Evolutionary conservation across 1,140 invertebrate genomes (phyloP).

Genomic region (Dendroctonus ponderosae): DNA sequence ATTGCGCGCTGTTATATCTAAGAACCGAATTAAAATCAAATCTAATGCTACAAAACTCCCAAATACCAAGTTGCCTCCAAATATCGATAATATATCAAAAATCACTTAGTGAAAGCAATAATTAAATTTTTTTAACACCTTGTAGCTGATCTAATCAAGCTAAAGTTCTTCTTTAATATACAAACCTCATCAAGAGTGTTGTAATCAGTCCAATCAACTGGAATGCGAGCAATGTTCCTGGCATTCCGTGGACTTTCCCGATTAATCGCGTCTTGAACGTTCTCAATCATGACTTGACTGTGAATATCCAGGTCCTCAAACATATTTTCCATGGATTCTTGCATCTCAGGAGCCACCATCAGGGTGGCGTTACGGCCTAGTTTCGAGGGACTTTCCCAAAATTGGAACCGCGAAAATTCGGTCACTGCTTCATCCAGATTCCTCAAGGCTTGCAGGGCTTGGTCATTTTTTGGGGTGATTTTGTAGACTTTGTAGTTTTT

Average conservation of each 20-base stretch:
- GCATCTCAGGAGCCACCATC: slow-evolving; percentile 46
- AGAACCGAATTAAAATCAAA: too few species aligned
- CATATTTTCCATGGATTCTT: slow-evolving; percentile 36
- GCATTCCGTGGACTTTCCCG: slow-evolving; percentile 29
- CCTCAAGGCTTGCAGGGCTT: slow-evolving; percentile 31
- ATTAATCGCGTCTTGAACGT: slow-evolving; percentile 48
- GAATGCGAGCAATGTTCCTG: not conserved
- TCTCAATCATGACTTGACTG: slow-evolving; percentile 44
- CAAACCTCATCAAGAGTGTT: slow-evolving; percentile 34
- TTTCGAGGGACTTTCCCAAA: slow-evolving; percentile 35
- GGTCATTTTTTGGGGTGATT: slow-evolving; percentile 34
- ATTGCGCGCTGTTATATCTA: too few species aligned
- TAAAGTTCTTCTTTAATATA: not conserved
- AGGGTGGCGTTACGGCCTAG: slow-evolving; percentile 41
- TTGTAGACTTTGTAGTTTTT: slow-evolving; percentile 40
- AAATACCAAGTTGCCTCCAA: too few species aligned
- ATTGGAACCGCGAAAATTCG: slow-evolving; percentile 31
- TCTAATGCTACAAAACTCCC: too few species aligned
- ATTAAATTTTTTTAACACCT: too few species aligned
- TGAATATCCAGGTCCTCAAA: slow-evolving; percentile 33
- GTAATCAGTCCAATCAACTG: slow-evolving; percentile 31
- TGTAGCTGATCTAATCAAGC: not conserved
- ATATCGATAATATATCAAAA: too few species aligned
- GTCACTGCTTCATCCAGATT: slow-evolving; percentile 23
- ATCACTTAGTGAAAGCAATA: too few species aligned